Conservation (phyloP, 2,888 invertebrate species). For the Drosophila rubida region DNA sequence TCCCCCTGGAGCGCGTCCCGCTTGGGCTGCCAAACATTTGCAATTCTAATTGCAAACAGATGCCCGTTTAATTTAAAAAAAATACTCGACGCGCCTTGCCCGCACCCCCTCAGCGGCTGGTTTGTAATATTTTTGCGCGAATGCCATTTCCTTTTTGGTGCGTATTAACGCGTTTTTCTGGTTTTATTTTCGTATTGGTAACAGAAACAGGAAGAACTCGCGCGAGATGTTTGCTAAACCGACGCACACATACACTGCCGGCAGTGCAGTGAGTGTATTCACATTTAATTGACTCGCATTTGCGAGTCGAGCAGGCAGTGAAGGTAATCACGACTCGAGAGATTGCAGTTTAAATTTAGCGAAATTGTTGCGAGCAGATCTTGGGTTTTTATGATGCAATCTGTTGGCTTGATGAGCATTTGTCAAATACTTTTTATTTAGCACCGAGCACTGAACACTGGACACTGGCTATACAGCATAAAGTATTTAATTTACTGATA, state of each 20-base stretch:
- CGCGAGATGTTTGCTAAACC: constrained; percentile 5
- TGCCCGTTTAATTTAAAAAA: constrained; percentile 57
- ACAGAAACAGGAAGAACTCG: constrained; percentile 59
- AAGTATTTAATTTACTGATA: constrained; percentile 80
- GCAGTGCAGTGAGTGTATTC: neutral
- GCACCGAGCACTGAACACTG: neutral
- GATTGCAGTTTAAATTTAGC: constrained; percentile 46
- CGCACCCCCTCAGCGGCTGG: neutral
- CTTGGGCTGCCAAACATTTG: constrained; percentile 51
- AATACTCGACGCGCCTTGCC: constrained; percentile 5
- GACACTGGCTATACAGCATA: constrained; percentile 27
- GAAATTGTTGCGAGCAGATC: too few relatives aligned
- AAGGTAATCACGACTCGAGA: constrained; percentile 3
- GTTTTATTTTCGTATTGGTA: constrained; percentile 62
- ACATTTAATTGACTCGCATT: neutral
- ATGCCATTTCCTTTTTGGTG: constrained; percentile 44
- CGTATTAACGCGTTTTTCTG: constrained; percentile 67
- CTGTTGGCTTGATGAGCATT: constrained; percentile 42
- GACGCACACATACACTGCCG: constrained; percentile 13
- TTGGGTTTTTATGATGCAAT: constrained; percentile 66
- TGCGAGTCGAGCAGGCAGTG: neutral
- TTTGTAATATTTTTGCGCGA: constrained; percentile 36
- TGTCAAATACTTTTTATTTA: constrained; percentile 38
- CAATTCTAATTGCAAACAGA: constrained; percentile 72
- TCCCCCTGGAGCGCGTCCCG: neutral